phyloP scores from a whole-genome alignment of 2,797 vertebrate species.

The Notolepis coatsorum region DNA sequence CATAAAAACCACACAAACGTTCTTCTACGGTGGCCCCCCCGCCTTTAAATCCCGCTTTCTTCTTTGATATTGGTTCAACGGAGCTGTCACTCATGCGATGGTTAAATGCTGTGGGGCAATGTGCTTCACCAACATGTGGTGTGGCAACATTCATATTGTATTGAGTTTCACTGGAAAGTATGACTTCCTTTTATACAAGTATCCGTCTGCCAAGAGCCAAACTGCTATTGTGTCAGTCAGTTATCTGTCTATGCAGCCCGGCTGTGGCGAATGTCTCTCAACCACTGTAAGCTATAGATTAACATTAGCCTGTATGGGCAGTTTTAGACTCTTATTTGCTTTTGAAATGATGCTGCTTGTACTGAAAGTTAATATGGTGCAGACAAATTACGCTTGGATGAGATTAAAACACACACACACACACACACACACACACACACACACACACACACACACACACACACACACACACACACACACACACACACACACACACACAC shows the following conservation, averaged over 20 bases:
- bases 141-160: conserved; percentile 39
- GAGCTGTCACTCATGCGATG: conserved; percentile 46
- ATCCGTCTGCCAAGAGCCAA: conserved; percentile 34
- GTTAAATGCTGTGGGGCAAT: conserved; percentile 33
- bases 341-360: too few relatives aligned
- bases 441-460: too few relatives aligned
- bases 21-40: too few relatives aligned
- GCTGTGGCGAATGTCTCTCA: too few relatives aligned
- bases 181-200: conserved; percentile 46
- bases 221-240: conserved; percentile 27
- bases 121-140: conserved; percentile 37
- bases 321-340: too few relatives aligned
- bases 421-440: too few relatives aligned
- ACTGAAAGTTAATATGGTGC: too few relatives aligned
- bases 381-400: too few relatives aligned
- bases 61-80: conserved; percentile 18
- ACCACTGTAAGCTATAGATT: background rate
- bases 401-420: too few relatives aligned
- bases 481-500: too few relatives aligned
- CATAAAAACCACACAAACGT: background rate
- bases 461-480: too few relatives aligned
- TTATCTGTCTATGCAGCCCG: conserved; percentile 13
- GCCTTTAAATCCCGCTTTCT: conserved; percentile 22
- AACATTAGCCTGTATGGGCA: too few relatives aligned
- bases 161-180: conserved; percentile 69